Evolutionary conservation across 2,113 vertebrate genomes (phyloP).

Genomic region (Craseonycteris thonglongyai): DNA sequence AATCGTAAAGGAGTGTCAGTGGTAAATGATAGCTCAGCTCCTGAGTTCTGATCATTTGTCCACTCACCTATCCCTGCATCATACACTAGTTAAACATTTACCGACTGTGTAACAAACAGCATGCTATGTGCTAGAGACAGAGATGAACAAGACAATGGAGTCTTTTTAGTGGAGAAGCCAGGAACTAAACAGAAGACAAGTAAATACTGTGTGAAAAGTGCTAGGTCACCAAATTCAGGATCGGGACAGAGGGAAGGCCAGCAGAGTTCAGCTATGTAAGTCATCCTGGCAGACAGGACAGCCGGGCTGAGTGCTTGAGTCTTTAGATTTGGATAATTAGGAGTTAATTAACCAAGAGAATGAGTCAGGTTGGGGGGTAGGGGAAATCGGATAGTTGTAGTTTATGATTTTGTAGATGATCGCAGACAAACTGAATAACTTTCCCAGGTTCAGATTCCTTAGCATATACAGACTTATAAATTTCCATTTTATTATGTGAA

Average conservation of each 20-base stretch:
- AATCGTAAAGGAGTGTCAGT: not conserved
- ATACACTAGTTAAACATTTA: not conserved
- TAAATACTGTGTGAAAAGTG: not conserved
- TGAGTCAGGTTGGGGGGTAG: not conserved
- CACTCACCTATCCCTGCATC: not conserved
- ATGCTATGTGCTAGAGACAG: not conserved
- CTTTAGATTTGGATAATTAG: not conserved
- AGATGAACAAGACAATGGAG: not conserved
- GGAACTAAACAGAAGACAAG: not conserved
- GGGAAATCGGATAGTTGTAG: not conserved
- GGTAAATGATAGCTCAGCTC: not conserved
- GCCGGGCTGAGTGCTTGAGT: not conserved
- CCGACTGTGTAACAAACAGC: not conserved
- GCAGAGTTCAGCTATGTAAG: not conserved
- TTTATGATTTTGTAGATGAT: not conserved
- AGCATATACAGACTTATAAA: not conserved
- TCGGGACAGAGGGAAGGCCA: not conserved
- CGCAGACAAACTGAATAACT: not conserved
- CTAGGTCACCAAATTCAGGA: not conserved
- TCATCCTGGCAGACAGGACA: not conserved
- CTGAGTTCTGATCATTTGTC: not conserved
- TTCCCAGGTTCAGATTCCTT: not conserved
- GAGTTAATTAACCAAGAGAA: not conserved
- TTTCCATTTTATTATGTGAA: not conserved
- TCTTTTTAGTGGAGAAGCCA: not conserved